phyloP scores from a whole-genome alignment of 2,113 vertebrate species.

The Apus apus region DNA sequence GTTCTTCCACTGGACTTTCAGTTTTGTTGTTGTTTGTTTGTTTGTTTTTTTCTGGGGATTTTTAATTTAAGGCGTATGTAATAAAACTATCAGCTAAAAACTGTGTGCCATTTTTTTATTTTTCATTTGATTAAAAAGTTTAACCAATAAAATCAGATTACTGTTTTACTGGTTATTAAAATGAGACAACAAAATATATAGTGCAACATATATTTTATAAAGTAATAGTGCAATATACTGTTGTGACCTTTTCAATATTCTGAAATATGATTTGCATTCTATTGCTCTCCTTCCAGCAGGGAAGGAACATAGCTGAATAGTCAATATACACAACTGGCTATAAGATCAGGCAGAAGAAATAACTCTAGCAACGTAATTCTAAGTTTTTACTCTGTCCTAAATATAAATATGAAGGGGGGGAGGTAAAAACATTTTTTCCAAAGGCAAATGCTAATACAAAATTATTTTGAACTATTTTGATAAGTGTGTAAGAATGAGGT shows the following conservation, averaged over 20 bases:
- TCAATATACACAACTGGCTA: not conserved
- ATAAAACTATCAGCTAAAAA: not conserved
- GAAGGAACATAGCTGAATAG: not conserved
- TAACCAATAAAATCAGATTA: not conserved
- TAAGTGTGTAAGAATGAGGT: not conserved
- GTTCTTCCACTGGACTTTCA: not conserved
- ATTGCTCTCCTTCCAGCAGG: not conserved
- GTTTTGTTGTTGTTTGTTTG: not conserved
- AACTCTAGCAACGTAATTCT: not conserved
- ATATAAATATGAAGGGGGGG: not conserved
- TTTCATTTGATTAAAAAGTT: not conserved
- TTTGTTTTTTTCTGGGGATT: rapidly evolving
- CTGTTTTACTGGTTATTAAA: not conserved
- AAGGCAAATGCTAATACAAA: not conserved
- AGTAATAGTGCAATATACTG: not conserved
- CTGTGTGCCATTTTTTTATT: not conserved
- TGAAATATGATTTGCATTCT: not conserved
- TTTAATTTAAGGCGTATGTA: not conserved
- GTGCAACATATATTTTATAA: not conserved
- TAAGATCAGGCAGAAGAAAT: not conserved
- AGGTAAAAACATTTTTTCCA: not conserved
- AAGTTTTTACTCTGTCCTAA: not conserved
- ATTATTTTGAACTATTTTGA: not conserved
- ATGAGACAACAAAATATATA: not conserved
- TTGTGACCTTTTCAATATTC: conserved; percentile 34